Conservation (phyloP, 2,797 vertebrate genomes). For the Loriculus beryllinus region DNA sequence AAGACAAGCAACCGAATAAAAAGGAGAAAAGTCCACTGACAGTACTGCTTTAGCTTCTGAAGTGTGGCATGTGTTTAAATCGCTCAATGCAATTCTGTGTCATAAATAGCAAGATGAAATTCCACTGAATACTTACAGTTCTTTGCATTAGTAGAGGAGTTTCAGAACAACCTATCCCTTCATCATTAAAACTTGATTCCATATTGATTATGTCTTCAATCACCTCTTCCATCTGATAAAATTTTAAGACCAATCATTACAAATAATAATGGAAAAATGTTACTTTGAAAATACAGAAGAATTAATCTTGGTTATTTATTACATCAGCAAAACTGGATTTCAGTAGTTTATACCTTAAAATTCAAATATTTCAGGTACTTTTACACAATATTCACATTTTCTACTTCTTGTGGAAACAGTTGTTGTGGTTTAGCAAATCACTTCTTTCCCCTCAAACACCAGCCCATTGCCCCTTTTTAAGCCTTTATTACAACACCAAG, state of each 20-base stretch:
- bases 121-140: constrained; percentile 84
- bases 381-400: not conserved
- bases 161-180: constrained; percentile 88
- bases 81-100: not conserved
- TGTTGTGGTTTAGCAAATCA: not conserved
- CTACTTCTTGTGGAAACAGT: not conserved
- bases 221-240: constrained; percentile 90
- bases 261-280: not conserved
- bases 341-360: not conserved
- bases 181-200: constrained; percentile 91
- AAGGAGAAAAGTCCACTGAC: not conserved
- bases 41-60: not conserved
- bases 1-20: not conserved
- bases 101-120: not conserved
- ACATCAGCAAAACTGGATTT: not conserved
- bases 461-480: not conserved
- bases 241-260: constrained; percentile 15
- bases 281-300: not conserved
- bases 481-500: not conserved
- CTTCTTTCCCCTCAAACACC: not conserved
- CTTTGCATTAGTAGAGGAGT: constrained; percentile 87
- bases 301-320: not conserved
- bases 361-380: not conserved
- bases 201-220: constrained; percentile 92
- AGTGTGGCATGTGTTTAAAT: not conserved